Evolutionary conservation across 2,797 vertebrate genomes (phyloP).

Genomic region (Esox lucius): DNA sequence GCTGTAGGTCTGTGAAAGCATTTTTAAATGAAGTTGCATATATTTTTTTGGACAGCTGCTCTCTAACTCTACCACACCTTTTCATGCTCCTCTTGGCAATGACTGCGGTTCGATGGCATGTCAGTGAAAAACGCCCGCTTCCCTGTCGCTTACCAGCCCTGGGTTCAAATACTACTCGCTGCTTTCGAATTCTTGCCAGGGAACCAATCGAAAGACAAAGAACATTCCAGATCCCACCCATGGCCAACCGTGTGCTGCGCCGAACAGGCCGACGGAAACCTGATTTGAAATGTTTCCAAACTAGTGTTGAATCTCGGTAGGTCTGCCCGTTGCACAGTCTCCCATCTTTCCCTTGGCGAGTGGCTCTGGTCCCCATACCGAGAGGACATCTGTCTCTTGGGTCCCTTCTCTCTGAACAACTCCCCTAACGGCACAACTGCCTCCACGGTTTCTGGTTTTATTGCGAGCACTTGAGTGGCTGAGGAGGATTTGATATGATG

Average conservation of each 20-base stretch:
- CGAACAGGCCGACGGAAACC: not conserved
- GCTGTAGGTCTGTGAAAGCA: not conserved
- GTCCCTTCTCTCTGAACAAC: constrained; percentile 60
- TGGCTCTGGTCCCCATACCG: constrained; percentile 66
- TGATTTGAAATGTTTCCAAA: not conserved
- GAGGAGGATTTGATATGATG: too few species aligned
- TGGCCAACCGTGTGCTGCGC: not conserved
- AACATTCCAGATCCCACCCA: not conserved
- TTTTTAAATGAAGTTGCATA: constrained; percentile 60
- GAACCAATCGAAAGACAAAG: not conserved
- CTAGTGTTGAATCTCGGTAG: constrained; percentile 15
- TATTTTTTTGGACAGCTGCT: constrained; percentile 47
- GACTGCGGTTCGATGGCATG: constrained; percentile 49
- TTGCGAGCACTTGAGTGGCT: not conserved
- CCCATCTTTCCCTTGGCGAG: constrained; percentile 48
- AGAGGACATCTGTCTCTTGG: constrained; percentile 71
- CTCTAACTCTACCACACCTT: constrained; percentile 29
- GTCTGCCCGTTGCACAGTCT: constrained; percentile 48
- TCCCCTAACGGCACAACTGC: not conserved
- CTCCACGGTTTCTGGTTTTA: not conserved
- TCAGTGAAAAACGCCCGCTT: constrained; percentile 24
- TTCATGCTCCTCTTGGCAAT: constrained; percentile 49
- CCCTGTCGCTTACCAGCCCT: not conserved
- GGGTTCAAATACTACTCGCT: not conserved
- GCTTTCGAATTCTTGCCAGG: not conserved